Conservation (phyloP, 2,113 vertebrate species). For the Coreoperca whiteheadi region DNA sequence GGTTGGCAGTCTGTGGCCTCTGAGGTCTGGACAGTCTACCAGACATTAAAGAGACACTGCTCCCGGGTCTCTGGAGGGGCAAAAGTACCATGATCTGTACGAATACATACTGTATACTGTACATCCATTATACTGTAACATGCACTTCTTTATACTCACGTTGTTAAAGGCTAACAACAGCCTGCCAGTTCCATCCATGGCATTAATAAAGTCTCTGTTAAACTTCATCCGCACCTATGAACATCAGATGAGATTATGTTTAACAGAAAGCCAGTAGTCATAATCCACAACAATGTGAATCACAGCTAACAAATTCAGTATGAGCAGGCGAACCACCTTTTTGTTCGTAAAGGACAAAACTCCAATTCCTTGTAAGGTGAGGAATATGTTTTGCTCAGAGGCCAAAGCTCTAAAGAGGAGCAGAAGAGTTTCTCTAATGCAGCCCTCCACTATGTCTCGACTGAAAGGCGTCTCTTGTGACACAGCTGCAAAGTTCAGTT, state of each 20-base stretch:
- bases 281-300: background rate
- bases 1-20: constrained; percentile 28
- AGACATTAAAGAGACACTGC: constrained; percentile 77
- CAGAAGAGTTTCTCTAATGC: constrained; percentile 82
- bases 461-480: constrained; percentile 77
- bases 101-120: background rate
- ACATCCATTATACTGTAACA: background rate
- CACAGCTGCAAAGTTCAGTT: constrained; percentile 85
- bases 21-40: constrained; percentile 58
- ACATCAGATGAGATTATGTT: background rate
- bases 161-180: constrained; percentile 78
- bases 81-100: background rate
- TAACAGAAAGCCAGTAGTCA: background rate
- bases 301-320: background rate
- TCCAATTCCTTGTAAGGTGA: constrained; percentile 84
- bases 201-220: constrained; percentile 83
- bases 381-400: constrained; percentile 72
- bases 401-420: constrained; percentile 82
- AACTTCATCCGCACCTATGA: constrained; percentile 84
- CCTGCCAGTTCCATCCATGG: constrained; percentile 79
- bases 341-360: constrained; percentile 81
- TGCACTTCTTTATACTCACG: constrained; percentile 67
- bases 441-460: constrained; percentile 82
- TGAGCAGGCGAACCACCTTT: constrained; percentile 66
- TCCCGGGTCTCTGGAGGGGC: constrained; percentile 83